Evolutionary conservation across 2,888 invertebrate genomes (phyloP).

Genomic region (Scaptomyza cyrtandrae): DNA sequence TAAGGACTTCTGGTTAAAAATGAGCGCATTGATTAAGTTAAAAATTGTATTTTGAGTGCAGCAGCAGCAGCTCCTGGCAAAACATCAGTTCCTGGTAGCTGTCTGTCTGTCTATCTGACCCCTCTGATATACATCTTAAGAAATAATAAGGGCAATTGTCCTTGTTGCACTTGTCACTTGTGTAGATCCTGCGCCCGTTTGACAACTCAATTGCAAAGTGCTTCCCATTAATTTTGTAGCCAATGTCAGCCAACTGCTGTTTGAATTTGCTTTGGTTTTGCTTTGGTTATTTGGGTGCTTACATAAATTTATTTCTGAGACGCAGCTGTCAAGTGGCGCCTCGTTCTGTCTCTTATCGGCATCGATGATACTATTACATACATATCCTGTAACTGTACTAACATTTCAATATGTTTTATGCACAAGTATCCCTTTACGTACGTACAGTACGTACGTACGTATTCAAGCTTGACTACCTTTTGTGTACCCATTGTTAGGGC

Average conservation of each 20-base stretch:
- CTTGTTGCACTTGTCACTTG: slow-evolving; percentile 9
- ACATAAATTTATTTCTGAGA: slow-evolving; percentile 60
- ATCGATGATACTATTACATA: slow-evolving; percentile 7
- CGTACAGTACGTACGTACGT: background rate
- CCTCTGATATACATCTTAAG: slow-evolving; percentile 25
- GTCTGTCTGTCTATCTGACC: background rate
- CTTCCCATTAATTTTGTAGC: slow-evolving; percentile 64
- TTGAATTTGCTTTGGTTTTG: slow-evolving; percentile 29
- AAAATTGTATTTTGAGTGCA: slow-evolving; percentile 27
- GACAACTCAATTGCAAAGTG: slow-evolving; percentile 73
- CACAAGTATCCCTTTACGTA: slow-evolving; percentile 4
- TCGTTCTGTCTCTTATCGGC: slow-evolving; percentile 9
- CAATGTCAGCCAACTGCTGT: slow-evolving; percentile 67
- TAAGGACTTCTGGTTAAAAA: slow-evolving; percentile 62
- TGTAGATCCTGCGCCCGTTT: slow-evolving; percentile 32
- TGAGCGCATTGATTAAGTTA: slow-evolving; percentile 72
- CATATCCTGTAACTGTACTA: slow-evolving; percentile 23
- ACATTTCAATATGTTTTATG: slow-evolving; percentile 1
- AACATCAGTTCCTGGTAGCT: slow-evolving; percentile 53
- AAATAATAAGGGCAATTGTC: slow-evolving; percentile 32
- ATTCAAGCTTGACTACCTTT: background rate
- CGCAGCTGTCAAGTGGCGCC: slow-evolving; percentile 63
- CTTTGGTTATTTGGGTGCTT: slow-evolving; percentile 3
- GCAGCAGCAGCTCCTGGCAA: slow-evolving; percentile 5
- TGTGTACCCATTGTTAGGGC: slow-evolving; percentile 7